Evolutionary conservation across 2,888 invertebrate species (phyloP), one percentile per base, ranked within the genome.

Genomic region (Amphimallon solstitiale): DNA sequence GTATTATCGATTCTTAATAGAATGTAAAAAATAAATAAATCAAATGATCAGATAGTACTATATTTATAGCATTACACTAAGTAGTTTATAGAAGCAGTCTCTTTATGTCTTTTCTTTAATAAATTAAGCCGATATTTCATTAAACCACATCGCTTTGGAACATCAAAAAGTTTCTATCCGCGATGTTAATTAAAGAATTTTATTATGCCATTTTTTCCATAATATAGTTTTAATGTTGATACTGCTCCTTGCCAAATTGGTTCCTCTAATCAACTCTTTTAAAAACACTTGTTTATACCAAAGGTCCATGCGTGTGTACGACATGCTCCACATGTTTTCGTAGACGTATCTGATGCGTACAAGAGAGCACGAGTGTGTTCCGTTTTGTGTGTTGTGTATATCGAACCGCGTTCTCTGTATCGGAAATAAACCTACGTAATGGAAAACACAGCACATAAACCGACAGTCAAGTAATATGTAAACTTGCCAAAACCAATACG

Each of bases 401-500:
- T 23, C 21, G 21, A 45, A 15, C 15, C 15, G 45, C 15, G n/a
- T n/a, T n/a, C n/a, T n/a, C n/a, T n/a, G n/a, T 48, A 12, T 48
- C 48, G 48, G 7, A 48, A 48, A 48, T 48, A 23, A 19, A 19
- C 21, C 23, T 48, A 12, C 48, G 48, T 48, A 48, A 48, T 12
- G 48, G n/a, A 23, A 1, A 12, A 23, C n/a, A 48, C 12, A 12
- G 10, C 48, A 48, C 12, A 48, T 48, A 48, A 48, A 48, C 12
- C 10, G 12, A 17, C 48, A n/a, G 48, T 48, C 48, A 48, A 48
- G 23, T 23, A 48, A n/a, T 12, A 23, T 9, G 48, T 6, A 6
- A 48, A 48, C 21, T 48, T 48, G 48, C 48, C 46, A 12, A 48
- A 48, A 48, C 21, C 21, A 23, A 23, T 23, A 23, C 21, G 48